These are phyloP conservation scores for Phrynocephalus forsythii DNA, from an alignment of 2,797 vertebrate genomes.

Conservation along the genomic window DNA sequence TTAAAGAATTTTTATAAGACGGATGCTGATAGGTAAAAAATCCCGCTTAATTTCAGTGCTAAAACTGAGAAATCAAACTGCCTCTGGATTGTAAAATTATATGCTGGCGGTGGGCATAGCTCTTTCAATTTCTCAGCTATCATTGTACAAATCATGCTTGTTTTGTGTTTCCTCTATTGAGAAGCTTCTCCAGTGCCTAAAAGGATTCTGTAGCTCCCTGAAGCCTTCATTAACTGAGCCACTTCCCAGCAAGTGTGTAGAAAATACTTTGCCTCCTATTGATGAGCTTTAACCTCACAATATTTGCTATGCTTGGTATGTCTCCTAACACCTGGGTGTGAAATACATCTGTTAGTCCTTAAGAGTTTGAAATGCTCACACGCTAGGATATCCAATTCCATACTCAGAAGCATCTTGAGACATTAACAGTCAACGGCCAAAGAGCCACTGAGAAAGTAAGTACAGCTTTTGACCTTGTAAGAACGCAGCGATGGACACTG, in stretches of 20 bases:
- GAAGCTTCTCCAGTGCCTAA: background rate
- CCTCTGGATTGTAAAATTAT: background rate
- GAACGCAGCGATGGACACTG: too few species aligned
- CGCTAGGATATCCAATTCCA: background rate
- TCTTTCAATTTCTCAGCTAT: slow-evolving; percentile 2
- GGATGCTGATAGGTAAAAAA: background rate
- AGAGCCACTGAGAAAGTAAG: too few species aligned
- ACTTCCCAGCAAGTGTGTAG: background rate
- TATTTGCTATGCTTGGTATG: background rate
- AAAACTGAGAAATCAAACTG: background rate
- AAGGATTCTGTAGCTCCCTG: background rate
- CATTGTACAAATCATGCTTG: background rate
- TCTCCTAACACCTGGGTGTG: background rate
- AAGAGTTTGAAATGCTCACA: background rate
- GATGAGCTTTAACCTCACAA: background rate
- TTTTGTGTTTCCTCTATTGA: background rate
- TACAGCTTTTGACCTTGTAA: background rate
- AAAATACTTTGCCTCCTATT: background rate
- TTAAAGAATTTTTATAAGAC: background rate
- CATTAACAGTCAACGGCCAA: background rate
- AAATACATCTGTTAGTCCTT: too few species aligned
- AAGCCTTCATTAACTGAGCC: background rate
- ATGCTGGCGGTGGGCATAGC: background rate
- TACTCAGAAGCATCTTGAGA: too few species aligned
- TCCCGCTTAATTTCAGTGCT: background rate